Conservation (phyloP, 1,140 invertebrate genomes). For the Phymorhynchus buccinoides region DNA sequence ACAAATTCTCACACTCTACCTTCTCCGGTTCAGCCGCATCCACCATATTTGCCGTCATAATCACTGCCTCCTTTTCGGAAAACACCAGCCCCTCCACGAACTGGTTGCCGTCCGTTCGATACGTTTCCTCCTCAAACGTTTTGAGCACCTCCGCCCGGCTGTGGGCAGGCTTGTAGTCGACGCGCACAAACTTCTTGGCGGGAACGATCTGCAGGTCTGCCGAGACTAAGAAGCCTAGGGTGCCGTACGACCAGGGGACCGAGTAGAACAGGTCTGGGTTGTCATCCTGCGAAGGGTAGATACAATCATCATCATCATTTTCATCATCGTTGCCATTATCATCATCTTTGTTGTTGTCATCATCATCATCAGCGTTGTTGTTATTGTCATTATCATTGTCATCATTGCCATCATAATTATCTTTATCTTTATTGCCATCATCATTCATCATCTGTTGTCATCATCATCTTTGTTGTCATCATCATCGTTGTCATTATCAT, state of each 20-base stretch:
- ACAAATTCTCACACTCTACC: conserved; percentile 73
- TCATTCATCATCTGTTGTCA: too few relatives aligned
- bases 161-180: conserved; percentile 82
- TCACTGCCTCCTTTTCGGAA: conserved; percentile 79
- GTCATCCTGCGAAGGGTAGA: conserved; percentile 75
- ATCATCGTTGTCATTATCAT: too few relatives aligned
- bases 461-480: too few relatives aligned
- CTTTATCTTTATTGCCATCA: too few relatives aligned
- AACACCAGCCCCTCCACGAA: conserved; percentile 86
- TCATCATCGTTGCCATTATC: too few relatives aligned
- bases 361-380: too few relatives aligned
- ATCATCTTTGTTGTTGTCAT: too few relatives aligned
- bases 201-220: conserved; percentile 85
- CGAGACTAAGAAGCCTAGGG: conserved; percentile 86
- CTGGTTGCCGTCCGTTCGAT: conserved; percentile 77
- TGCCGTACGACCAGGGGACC: conserved; percentile 89
- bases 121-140: conserved; percentile 74
- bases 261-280: conserved; percentile 84
- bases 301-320: too few relatives aligned
- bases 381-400: too few relatives aligned
- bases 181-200: conserved; percentile 76
- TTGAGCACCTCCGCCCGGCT: conserved; percentile 74
- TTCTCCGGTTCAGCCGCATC: conserved; percentile 77
- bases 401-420: too few relatives aligned
- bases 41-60: conserved; percentile 84